Evolutionary conservation across 2,797 vertebrate species (phyloP).

Genomic region (Setipinna tenuifilis): DNA sequence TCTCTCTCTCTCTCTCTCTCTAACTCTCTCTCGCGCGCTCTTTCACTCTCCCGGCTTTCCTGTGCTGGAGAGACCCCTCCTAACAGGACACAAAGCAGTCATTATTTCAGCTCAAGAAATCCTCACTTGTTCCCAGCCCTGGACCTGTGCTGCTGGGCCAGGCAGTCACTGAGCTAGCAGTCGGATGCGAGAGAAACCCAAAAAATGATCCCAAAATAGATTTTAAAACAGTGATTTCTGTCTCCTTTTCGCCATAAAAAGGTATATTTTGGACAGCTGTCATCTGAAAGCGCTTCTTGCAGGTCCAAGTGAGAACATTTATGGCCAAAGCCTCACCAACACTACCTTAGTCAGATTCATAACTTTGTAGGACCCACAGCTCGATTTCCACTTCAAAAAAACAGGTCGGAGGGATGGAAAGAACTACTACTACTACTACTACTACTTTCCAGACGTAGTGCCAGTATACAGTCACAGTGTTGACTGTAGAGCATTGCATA

Average conservation of each 20-base stretch:
- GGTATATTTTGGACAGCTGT: slow-evolving; percentile 30
- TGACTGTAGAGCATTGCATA: neutral
- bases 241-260: slow-evolving; percentile 1
- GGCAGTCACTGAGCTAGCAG: neutral
- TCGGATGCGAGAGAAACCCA: slow-evolving; percentile 21
- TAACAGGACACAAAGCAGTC: slow-evolving; percentile 69
- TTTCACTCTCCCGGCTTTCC: slow-evolving; percentile 49
- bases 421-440: too few species aligned
- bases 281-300: slow-evolving; percentile 22
- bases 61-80: slow-evolving; percentile 59
- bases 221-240: slow-evolving; percentile 30
- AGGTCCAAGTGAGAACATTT: slow-evolving; percentile 7
- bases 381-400: neutral
- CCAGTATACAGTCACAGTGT: neutral
- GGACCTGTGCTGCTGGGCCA: slow-evolving; percentile 49
- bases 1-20: slow-evolving; percentile 21
- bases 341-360: neutral
- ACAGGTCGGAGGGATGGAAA: neutral
- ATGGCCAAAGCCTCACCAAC: neutral
- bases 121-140: slow-evolving; percentile 60
- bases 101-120: slow-evolving; percentile 71
- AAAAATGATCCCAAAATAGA: slow-evolving; percentile 15
- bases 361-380: neutral
- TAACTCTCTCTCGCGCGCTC: slow-evolving; percentile 18
- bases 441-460: neutral